Base-by-base conservation (phyloP, 2,888 invertebrate genomes). In the Frankliniella fusca region DNA sequence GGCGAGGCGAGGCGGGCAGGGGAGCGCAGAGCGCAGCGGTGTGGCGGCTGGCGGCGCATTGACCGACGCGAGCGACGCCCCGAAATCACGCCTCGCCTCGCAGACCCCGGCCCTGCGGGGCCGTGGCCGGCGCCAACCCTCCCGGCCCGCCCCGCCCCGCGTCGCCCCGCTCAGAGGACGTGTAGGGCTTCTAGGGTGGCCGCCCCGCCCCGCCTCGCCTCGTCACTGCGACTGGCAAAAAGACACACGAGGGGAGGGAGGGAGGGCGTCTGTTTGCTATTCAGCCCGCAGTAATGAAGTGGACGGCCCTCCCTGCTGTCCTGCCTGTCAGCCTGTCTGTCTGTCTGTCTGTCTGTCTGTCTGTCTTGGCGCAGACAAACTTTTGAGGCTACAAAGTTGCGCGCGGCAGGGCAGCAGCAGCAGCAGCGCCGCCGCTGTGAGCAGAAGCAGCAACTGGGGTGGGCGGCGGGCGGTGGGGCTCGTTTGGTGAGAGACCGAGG, bases 301-400 rank as follows among this genome's bases (percentile, higher is more conserved):
- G 38, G 38, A 38, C 38, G 38, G 38, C 3, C 38, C 38, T 2
- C 3, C 38, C 38, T 38, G 38, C 38, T 38, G 38, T 38, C 38
- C 38, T 38, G 38, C 8, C 54, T 61, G 20, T 61, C 61, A 20
- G 20, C 15, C 61, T 61, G 20, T 61, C 61, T 8, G 20, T 61
- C 61, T 61, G 20, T 61, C 61, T 61, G 20, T 61, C 61, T 61
- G 20, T 61, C 61, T 18, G 20, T n/a, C 20, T 61, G 61, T 8
- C 61, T 8, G 61, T 61, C 61, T 38, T 5, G 5, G 61, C 61
- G 10, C 15, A 18, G 61, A 61, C 61, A 61, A 61, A 61, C 61
- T 61, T 61, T 61, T 61, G 61, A 61, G 18, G 61, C 61, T 61
- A 61, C 61, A 61, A 61, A 61, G 61, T 61, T 61, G 61, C 61